A percentile compares a stretch with the other conserved stretches of the same genome.
Evolutionary conservation across 2,888 invertebrate species (phyloP).

Genomic region (Metopia argyrocephala): DNA sequence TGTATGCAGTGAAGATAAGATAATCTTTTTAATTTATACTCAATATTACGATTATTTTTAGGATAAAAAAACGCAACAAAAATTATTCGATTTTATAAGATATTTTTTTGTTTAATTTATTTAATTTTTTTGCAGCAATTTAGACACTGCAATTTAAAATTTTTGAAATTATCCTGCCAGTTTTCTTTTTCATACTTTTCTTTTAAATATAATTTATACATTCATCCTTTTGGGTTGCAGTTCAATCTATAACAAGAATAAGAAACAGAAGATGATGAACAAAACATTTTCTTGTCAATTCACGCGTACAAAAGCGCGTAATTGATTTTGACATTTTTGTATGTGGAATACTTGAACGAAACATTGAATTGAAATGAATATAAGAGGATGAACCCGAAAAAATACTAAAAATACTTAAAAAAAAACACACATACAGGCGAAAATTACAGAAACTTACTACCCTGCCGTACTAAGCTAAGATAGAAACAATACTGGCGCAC

Average conservation of each 20-base stretch:
- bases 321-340: conserved; percentile 72
- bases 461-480: conserved; percentile 35
- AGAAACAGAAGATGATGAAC: conserved; percentile 41
- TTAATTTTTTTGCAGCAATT: conserved; percentile 58
- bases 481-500: conserved; percentile 60
- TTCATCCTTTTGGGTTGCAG: conserved; percentile 52
- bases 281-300: conserved; percentile 68
- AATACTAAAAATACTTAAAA: conserved; percentile 3
- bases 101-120: background rate
- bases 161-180: conserved; percentile 66
- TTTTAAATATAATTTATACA: conserved; percentile 43
- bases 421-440: conserved; percentile 16
- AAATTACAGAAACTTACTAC: conserved; percentile 21
- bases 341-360: conserved; percentile 57
- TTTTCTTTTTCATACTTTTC: background rate
- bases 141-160: conserved; percentile 69
- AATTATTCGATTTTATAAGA: too few relatives aligned
- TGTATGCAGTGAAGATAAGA: too few relatives aligned
- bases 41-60: too few relatives aligned
- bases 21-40: too few relatives aligned
- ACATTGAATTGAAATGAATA: conserved; percentile 48
- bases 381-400: conserved; percentile 17
- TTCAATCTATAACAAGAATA: conserved; percentile 51
- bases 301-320: conserved; percentile 68
- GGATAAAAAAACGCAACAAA: too few relatives aligned